These are phyloP conservation scores for Rhagium mordax DNA, from an alignment of 2,888 invertebrate species.

Conservation along the genomic window DNA sequence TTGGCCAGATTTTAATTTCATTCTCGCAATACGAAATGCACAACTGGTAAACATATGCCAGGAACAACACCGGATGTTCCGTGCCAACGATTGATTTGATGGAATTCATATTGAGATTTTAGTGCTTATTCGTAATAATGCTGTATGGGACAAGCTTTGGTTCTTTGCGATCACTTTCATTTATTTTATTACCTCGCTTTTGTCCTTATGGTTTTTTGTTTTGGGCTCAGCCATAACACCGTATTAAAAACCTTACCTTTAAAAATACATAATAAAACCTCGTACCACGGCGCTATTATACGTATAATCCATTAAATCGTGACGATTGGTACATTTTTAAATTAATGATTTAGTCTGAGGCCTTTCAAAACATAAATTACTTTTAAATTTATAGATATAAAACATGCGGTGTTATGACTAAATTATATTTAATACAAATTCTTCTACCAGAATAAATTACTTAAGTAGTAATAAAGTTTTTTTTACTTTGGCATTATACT, in stretches of 20 bases:
- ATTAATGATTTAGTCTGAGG: slow-evolving; percentile 53
- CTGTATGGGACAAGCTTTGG: neutral
- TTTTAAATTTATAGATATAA: slow-evolving; percentile 42
- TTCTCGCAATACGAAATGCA: slow-evolving; percentile 51
- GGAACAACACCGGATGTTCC: slow-evolving; percentile 64
- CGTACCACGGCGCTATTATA: neutral
- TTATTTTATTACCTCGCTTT: slow-evolving; percentile 4
- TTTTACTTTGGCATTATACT: slow-evolving; percentile 11
- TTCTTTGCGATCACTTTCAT: neutral
- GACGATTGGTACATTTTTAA: slow-evolving; percentile 48
- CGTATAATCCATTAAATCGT: slow-evolving; percentile 40
- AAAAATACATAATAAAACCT: slow-evolving; percentile 17
- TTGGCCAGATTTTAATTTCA: slow-evolving; percentile 54
- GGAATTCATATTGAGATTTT: slow-evolving; percentile 63
- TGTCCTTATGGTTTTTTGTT: slow-evolving; percentile 2
- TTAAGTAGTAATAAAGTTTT: slow-evolving; percentile 14
- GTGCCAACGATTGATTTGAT: slow-evolving; percentile 66
- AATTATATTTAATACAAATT: slow-evolving; percentile 36
- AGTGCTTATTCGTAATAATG: slow-evolving; percentile 35
- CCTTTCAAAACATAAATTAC: slow-evolving; percentile 56
- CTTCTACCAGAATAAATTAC: slow-evolving; percentile 29
- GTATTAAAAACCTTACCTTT: slow-evolving; percentile 1
- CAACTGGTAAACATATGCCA: slow-evolving; percentile 67
- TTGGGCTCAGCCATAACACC: slow-evolving; percentile 4
- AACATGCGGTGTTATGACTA: slow-evolving; percentile 37